Base-by-base conservation (phyloP, 2,888 invertebrate genomes). In the Heteropelma amictum region DNA sequence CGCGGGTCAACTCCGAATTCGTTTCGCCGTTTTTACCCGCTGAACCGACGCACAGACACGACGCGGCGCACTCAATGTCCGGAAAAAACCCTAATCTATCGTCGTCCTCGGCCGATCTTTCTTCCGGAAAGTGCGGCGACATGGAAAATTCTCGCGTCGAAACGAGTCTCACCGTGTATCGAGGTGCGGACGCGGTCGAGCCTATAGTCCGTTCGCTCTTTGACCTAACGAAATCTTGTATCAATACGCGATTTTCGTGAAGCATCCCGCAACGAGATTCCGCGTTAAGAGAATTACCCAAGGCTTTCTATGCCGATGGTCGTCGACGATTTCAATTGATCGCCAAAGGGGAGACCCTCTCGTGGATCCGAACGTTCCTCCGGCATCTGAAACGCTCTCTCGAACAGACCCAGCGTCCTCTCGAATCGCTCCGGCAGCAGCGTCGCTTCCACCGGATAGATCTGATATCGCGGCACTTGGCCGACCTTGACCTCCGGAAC, bases 361-460 rank as follows among this genome's bases (percentile, higher is more conserved):
- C 77, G 77, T 28, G 77, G 76, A 21, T 79, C 77, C 33, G 65
- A 47, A 0, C 53, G 19, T n/a, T 64, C 76, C 5, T 80, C 60
- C 6, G 56, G 65, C 7, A 67, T 72, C 47, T 76, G 60, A 60
- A 64, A 72, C 51, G 19, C 77, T 68, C 6, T 80, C 72, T n/a
- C n/a, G n/a, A n/a, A n/a, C 60, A 78, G 77, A 3, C 79, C 80
- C 53, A 87, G 73, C 45, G 82, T 74, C 4, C 80, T 63, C 64
- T 87, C 83, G 63, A 89, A 87, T 78, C 82, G 83, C 2, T 81
- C 80, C 0, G 89, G 83, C n/a, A 85, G 67, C 10, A 77, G 23
- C 19, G 87, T 84, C 1, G 82, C 80, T 74, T 88, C 87, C 47
- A 83, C 67, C 0, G 89, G 87, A 78, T 87, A 88, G 14, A 82